Conservation (phyloP, 2,888 invertebrate genomes). For the Lasioglossum zephyrum region DNA sequence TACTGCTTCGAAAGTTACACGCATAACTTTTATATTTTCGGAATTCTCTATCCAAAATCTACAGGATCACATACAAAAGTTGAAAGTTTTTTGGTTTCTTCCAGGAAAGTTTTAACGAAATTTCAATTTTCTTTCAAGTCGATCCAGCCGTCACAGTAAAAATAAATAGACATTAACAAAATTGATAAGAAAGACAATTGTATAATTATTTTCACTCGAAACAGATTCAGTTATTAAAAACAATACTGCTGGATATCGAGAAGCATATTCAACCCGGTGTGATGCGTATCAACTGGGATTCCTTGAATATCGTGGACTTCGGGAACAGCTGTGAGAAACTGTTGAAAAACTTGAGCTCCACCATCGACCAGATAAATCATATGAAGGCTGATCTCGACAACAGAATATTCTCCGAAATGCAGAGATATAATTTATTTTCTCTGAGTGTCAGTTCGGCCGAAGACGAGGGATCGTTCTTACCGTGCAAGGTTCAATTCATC, state of each 20-base stretch:
- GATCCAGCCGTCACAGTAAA: no score
- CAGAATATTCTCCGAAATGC: conserved; percentile 74
- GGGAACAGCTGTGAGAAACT: conserved; percentile 86
- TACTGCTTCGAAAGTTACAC: no score
- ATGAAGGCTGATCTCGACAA: conserved; percentile 77
- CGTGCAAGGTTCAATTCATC: conserved; percentile 70
- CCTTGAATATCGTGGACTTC: conserved; percentile 92
- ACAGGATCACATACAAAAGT: no score
- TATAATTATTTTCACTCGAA: neutral
- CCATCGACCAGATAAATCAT: conserved; percentile 89
- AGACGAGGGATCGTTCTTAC: conserved; percentile 50
- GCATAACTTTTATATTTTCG: no score
- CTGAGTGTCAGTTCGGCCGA: conserved; percentile 35
- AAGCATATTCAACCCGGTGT: conserved; percentile 92
- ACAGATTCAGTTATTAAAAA: conserved; percentile 87
- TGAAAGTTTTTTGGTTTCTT: no score
- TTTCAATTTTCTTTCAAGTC: no score
- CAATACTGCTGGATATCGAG: conserved; percentile 89
- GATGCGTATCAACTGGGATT: conserved; percentile 94
- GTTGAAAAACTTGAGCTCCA: conserved; percentile 87
- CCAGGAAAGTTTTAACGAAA: no score
- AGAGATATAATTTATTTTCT: conserved; percentile 76
- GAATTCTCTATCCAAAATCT: no score
- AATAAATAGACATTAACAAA: no score
- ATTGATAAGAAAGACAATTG: neutral